A percentile compares a stretch with the other conserved stretches of the same genome.
Evolutionary conservation across 2,888 invertebrate genomes (phyloP).

Genomic region (Crioceris asparagi): DNA sequence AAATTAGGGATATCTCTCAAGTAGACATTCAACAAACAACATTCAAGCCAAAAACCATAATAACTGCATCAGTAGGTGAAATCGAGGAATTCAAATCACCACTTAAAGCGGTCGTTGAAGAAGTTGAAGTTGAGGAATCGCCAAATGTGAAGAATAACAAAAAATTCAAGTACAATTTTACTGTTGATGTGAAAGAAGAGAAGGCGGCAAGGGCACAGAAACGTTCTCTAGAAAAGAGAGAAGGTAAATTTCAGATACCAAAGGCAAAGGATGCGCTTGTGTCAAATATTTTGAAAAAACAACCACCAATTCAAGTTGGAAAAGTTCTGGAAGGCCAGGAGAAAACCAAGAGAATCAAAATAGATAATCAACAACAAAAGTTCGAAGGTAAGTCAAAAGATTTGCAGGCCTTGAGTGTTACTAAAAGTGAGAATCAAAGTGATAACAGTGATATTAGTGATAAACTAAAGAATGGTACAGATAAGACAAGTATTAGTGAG

Average conservation of each 20-base stretch:
- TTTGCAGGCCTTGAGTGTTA: no score
- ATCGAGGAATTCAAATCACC: slow-evolving; percentile 37
- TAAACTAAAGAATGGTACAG: no score
- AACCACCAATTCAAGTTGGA: slow-evolving; percentile 17
- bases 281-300: slow-evolving; percentile 25
- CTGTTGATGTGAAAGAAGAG: slow-evolving; percentile 26
- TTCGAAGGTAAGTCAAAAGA: no score
- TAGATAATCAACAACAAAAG: not conserved
- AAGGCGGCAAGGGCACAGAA: not conserved
- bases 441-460: no score
- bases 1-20: slow-evolving; percentile 33
- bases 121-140: slow-evolving; percentile 50
- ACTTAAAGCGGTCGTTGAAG: slow-evolving; percentile 46
- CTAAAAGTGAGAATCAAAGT: no score
- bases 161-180: slow-evolving; percentile 35
- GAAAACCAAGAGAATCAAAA: slow-evolving; percentile 6
- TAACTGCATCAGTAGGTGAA: slow-evolving; percentile 42
- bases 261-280: slow-evolving; percentile 21
- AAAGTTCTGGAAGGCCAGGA: slow-evolving; percentile 18
- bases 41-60: slow-evolving; percentile 41
- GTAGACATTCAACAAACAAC: slow-evolving; percentile 44
- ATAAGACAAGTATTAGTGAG: no score
- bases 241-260: slow-evolving; percentile 21
- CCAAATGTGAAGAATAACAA: slow-evolving; percentile 31
- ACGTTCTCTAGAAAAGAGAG: slow-evolving; percentile 1